Conservation (phyloP, 2,888 invertebrate genomes). For the Heliothis peltigera region DNA sequence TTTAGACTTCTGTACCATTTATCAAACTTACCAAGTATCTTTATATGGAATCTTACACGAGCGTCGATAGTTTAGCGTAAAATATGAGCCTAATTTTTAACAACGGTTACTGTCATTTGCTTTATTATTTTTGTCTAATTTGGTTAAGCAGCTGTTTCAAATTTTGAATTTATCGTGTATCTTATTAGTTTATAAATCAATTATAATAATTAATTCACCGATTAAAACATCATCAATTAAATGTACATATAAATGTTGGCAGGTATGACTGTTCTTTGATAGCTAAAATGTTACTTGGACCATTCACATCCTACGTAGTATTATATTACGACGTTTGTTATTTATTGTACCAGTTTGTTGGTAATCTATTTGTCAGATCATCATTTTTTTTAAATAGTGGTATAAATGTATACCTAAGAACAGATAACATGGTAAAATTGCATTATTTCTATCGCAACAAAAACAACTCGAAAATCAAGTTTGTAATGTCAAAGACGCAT, state of each 20-base stretch:
- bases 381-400: neutral
- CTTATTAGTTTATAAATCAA: neutral
- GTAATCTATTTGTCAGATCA: neutral
- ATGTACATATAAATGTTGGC: neutral
- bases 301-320: neutral
- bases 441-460: too few relatives aligned
- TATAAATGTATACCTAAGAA: neutral
- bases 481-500: too few relatives aligned
- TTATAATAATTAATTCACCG: constrained; percentile 1
- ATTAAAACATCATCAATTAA: neutral
- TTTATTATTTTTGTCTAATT: constrained; percentile 12
- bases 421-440: neutral
- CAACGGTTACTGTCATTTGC: constrained; percentile 26
- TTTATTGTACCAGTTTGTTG: neutral
- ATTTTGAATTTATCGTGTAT: neutral
- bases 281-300: neutral
- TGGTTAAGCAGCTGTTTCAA: neutral
- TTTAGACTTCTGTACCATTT: constrained; percentile 73
- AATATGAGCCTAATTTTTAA: constrained; percentile 41
- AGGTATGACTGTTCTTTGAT: neutral
- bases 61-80: constrained; percentile 42
- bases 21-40: constrained; percentile 55
- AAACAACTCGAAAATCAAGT: too few relatives aligned
- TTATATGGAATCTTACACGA: constrained; percentile 44
- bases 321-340: neutral